A percentile compares a stretch with the other conserved stretches of the same genome.
Conservation (phyloP, 2,797 vertebrate genomes). For the Otolemur crassicaudatus region DNA sequence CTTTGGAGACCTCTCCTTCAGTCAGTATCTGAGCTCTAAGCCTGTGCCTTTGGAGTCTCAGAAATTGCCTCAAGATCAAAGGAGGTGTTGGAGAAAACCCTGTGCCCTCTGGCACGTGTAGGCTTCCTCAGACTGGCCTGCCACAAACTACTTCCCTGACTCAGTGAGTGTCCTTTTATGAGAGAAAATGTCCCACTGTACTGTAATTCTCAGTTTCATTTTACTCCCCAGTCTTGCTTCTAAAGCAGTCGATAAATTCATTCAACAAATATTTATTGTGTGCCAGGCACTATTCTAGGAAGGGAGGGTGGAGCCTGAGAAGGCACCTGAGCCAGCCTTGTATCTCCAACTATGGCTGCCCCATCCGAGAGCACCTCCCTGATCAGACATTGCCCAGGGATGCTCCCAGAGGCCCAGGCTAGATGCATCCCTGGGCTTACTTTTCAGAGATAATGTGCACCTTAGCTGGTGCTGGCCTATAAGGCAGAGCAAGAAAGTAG, state of each 20-base stretch:
- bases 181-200: background rate
- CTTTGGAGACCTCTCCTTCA: background rate
- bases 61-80: conserved; percentile 8
- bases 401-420: background rate
- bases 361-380: background rate
- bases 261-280: conserved; percentile 7
- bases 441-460: background rate
- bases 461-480: conserved; percentile 56
- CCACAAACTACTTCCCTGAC: conserved; percentile 27
- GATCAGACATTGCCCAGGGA: background rate
- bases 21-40: background rate
- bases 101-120: background rate
- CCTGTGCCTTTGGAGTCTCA: background rate
- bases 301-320: background rate
- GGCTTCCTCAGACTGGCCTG: background rate
- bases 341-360: background rate
- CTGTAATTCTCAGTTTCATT: conserved; percentile 29
- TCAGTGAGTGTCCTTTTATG: background rate
- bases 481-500: conserved; percentile 30
- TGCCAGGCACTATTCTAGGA: background rate
- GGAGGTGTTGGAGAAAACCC: conserved; percentile 10
- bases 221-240: background rate
- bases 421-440: background rate
- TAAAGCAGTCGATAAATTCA: background rate
- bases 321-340: background rate